These are phyloP conservation scores for Paraescarpia echinospica DNA, from an alignment of 1,140 invertebrate genomes.

Conservation along the genomic window DNA sequence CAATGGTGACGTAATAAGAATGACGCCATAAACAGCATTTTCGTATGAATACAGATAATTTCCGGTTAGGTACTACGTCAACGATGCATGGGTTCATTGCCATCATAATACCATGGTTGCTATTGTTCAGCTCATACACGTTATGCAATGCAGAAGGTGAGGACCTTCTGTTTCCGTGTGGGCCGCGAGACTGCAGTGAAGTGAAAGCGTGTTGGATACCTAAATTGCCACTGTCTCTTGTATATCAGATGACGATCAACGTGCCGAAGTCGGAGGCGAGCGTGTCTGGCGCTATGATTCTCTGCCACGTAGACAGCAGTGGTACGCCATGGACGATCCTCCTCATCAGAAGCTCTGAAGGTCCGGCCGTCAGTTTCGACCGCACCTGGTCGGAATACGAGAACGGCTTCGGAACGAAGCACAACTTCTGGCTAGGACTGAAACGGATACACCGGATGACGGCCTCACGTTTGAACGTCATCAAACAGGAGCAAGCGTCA, in stretches of 20 bases:
- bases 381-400: conserved; percentile 10
- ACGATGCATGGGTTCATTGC: background rate
- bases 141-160: background rate
- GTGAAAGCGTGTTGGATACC: background rate
- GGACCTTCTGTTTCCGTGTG: background rate
- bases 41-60: background rate
- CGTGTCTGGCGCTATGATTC: background rate
- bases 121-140: background rate
- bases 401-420: background rate
- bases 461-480: background rate
- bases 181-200: background rate
- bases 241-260: background rate
- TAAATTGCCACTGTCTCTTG: background rate
- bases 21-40: background rate
- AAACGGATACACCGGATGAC: background rate
- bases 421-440: conserved; percentile 14
- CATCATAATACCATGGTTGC: background rate
- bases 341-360: background rate
- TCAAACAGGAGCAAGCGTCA: background rate
- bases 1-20: background rate
- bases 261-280: background rate
- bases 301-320: background rate
- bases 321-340: background rate
- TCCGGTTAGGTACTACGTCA: background rate
- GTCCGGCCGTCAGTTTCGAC: background rate